These are phyloP conservation scores for Eupithecia tripunctaria DNA, from an alignment of 2,888 invertebrate species.

Conservation along the genomic window DNA sequence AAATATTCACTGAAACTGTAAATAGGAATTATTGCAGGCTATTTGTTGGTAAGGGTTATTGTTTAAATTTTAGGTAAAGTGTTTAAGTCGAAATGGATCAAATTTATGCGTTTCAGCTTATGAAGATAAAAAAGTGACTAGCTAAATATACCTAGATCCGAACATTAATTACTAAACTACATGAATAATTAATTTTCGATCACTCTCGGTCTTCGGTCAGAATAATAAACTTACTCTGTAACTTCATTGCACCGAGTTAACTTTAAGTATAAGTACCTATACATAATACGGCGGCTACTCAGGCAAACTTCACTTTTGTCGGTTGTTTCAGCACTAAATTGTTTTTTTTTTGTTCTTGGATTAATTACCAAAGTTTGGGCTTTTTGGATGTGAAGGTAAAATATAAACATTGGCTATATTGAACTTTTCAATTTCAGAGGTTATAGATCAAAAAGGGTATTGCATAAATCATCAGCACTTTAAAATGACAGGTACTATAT, in stretches of 20 bases:
- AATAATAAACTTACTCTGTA: constrained; percentile 39
- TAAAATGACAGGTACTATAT: constrained; percentile 3
- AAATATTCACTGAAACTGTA: constrained; percentile 23
- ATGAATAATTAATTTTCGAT: constrained; percentile 41
- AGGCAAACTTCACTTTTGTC: constrained; percentile 13
- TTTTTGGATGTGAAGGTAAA: constrained; percentile 11
- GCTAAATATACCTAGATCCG: not conserved
- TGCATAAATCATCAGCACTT: not conserved
- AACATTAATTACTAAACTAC: constrained; percentile 3
- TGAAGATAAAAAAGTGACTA: not conserved
- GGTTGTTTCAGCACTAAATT: constrained; percentile 12
- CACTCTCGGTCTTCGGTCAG: constrained; percentile 24
- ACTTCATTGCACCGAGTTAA: constrained; percentile 38
- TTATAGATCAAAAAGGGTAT: not conserved
- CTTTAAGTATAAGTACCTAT: not conserved
- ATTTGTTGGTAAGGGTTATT: not conserved
- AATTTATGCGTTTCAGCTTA: not conserved
- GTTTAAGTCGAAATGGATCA: not conserved
- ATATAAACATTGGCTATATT: not conserved
- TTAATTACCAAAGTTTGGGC: constrained; percentile 14
- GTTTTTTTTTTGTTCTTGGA: constrained; percentile 19
- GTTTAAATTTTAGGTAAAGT: not conserved
- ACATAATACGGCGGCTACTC: not conserved
- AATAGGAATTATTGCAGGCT: constrained; percentile 8
- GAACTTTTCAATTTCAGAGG: not conserved